Percentiles rank a stretch among this genome's conserved stretches.
These are phyloP conservation scores for Odontocerum albicorne DNA, from an alignment of 2,888 invertebrate genomes.

Conservation along the genomic window DNA sequence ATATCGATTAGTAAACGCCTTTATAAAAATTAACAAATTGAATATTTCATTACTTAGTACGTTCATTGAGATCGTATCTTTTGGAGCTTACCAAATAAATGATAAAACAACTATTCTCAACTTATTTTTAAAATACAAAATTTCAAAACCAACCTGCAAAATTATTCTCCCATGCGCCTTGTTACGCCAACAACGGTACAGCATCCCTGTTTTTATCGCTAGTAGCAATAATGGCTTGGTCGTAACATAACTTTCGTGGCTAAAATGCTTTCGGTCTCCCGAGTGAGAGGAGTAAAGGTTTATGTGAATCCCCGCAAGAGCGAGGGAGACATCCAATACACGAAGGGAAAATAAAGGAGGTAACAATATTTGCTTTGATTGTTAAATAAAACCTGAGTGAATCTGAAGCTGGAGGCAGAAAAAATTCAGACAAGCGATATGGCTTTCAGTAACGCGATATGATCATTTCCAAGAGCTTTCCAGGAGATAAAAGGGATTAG, in stretches of 20 bases:
- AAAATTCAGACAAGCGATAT: conserved; percentile 2
- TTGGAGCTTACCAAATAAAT: too few relatives aligned
- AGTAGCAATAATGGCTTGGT: conserved; percentile 33
- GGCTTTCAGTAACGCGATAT: too few relatives aligned
- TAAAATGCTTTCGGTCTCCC: conserved; percentile 15
- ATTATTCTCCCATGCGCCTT: conserved; percentile 18
- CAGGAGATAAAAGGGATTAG: too few relatives aligned
- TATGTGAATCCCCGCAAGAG: conserved; percentile 9
- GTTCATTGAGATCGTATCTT: too few relatives aligned
- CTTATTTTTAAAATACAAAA: conserved; percentile 2
- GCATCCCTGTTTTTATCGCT: conserved; percentile 30
- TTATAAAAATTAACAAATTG: too few relatives aligned
- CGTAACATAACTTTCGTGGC: conserved; percentile 34
- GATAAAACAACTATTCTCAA: too few relatives aligned
- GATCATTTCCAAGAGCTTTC: too few relatives aligned
- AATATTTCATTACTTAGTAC: too few relatives aligned
- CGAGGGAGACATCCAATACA: conserved; percentile 19
- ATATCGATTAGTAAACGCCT: too few relatives aligned
- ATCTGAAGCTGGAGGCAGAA: conserved; percentile 4
- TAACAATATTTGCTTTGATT: conserved; percentile 36
- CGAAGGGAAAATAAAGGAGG: conserved; percentile 31
- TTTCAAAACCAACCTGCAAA: background rate
- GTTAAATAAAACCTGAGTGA: conserved; percentile 35
- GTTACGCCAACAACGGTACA: conserved; percentile 25
- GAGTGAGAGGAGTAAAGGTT: conserved; percentile 16